A percentile compares a stretch with the other conserved stretches of the same genome.
phyloP scores from a whole-genome alignment of 2,797 vertebrate genomes.

The Manis pentadactyla region DNA sequence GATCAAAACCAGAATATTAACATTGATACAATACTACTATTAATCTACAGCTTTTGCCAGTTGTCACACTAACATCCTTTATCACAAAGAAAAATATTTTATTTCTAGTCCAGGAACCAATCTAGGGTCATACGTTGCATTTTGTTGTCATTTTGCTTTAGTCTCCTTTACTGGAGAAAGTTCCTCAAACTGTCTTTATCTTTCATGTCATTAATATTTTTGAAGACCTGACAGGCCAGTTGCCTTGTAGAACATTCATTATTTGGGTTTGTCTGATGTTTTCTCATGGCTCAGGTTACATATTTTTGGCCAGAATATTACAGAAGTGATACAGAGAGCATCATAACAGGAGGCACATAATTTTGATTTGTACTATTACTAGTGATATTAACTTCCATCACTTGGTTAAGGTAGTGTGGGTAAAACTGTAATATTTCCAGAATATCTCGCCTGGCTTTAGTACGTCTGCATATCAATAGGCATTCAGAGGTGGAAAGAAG shows the following conservation, averaged over 20 bases:
- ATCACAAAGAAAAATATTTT: not conserved
- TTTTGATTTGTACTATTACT: not conserved
- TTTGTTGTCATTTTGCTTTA: not conserved
- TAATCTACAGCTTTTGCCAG: not conserved
- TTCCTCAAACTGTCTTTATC: constrained; percentile 16
- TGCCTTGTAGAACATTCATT: not conserved
- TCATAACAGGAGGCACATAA: not conserved
- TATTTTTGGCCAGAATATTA: not conserved
- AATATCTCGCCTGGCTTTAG: too few relatives aligned
- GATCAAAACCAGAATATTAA: constrained; percentile 40
- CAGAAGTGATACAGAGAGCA: not conserved
- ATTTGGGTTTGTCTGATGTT: not conserved
- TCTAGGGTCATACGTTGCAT: not conserved
- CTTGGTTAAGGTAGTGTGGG: not conserved
- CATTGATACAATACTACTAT: not conserved
- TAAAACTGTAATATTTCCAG: too few relatives aligned
- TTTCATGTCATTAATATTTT: constrained; percentile 20
- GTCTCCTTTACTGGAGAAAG: not conserved
- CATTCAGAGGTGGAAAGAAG: too few relatives aligned
- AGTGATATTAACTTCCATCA: not conserved
- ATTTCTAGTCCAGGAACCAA: not conserved
- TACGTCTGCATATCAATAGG: too few relatives aligned
- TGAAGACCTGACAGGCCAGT: not conserved
- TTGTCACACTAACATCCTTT: not conserved
- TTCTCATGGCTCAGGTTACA: not conserved